Conservation (phyloP, 2,888 invertebrate genomes). For the Mellilla xanthometata region DNA sequence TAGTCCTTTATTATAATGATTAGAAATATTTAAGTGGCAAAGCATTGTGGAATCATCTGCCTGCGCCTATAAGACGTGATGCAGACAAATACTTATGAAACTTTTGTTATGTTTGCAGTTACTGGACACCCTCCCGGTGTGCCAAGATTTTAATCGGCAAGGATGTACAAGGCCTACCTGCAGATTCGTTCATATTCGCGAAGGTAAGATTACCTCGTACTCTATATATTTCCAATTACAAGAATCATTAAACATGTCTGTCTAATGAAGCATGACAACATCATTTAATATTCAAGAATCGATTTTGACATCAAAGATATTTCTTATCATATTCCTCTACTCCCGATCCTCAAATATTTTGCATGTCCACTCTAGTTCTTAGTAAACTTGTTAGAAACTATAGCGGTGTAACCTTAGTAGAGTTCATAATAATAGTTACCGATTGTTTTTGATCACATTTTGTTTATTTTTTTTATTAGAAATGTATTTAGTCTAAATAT, state of each 20-base stretch:
- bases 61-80: constrained; percentile 43
- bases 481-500: constrained; percentile 4
- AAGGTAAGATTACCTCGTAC: constrained; percentile 88
- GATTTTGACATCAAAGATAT: constrained; percentile 8
- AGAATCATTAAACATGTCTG: too few species aligned
- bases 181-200: constrained; percentile 98
- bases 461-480: constrained; percentile 9
- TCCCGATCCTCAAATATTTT: constrained; percentile 11
- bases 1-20: background rate
- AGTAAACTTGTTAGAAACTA: constrained; percentile 13
- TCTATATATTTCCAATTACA: too few species aligned
- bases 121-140: constrained; percentile 99
- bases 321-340: constrained; percentile 7
- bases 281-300: constrained; percentile 1
- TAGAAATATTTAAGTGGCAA: background rate
- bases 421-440: constrained; percentile 11
- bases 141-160: constrained; percentile 99
- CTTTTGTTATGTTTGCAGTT: constrained; percentile 89
- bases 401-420: constrained; percentile 18
- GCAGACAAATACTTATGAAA: constrained; percentile 54
- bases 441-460: constrained; percentile 19
- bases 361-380: constrained; percentile 22
- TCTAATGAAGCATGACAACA: constrained; percentile 16
- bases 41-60: constrained; percentile 49
- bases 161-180: constrained; percentile 98